These are phyloP conservation scores for Tokudaia tokunoshimensis DNA, from an alignment of 2,797 vertebrate genomes.

Conservation along the genomic window DNA sequence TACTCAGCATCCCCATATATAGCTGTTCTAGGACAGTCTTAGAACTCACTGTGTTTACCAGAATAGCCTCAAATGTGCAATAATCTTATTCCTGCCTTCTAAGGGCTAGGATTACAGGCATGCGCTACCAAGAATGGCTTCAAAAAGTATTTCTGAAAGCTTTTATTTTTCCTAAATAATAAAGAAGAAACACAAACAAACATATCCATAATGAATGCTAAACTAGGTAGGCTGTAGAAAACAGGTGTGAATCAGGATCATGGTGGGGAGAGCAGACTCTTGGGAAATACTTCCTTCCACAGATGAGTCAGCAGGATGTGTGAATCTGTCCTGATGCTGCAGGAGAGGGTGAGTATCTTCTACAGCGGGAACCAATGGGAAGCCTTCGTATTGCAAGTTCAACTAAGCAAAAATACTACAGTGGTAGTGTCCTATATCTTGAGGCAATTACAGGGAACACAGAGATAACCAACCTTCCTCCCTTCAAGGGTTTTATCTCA, in stretches of 20 bases:
- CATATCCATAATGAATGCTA: neutral
- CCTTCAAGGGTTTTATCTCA: constrained; percentile 19
- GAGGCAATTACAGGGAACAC: neutral
- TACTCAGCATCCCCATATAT: too few species aligned
- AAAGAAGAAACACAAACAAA: neutral
- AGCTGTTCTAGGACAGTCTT: too few species aligned
- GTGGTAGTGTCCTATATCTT: neutral
- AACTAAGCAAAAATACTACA: neutral
- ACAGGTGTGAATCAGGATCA: neutral
- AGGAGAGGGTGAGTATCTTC: neutral
- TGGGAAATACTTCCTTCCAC: neutral
- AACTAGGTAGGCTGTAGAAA: neutral
- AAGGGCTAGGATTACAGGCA: neutral
- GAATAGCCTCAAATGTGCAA: neutral
- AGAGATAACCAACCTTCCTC: neutral
- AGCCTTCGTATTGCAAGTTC: neutral
- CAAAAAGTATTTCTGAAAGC: neutral
- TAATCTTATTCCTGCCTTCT: neutral
- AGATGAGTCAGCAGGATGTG: neutral
- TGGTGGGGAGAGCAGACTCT: neutral
- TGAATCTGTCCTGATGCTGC: neutral
- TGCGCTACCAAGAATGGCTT: neutral
- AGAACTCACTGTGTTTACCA: neutral
- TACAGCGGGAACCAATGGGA: neutral
- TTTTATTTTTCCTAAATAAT: neutral